A percentile compares a stretch with the other conserved stretches of the same genome.
Conservation (phyloP, 2,888 invertebrate genomes). For the Chrysotoxum bicinctum region DNA sequence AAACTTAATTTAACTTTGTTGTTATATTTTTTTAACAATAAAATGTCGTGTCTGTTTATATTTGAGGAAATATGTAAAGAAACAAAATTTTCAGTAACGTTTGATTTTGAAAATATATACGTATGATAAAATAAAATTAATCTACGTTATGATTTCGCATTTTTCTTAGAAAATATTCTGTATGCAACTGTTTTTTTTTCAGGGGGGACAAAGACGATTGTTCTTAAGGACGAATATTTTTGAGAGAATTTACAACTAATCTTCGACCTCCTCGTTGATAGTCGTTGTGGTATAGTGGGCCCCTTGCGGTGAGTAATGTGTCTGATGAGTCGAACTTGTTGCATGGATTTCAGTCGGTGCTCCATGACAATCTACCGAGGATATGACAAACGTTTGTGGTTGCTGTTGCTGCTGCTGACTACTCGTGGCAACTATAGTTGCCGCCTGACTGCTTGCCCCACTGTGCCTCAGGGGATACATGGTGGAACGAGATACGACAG, state of each 20-base stretch:
- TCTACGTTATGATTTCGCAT: neutral
- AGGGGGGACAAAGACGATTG: neutral
- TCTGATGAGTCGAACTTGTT: conserved; percentile 65
- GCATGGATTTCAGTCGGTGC: conserved; percentile 66
- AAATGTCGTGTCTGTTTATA: neutral
- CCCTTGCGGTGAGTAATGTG: conserved; percentile 53
- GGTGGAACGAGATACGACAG: conserved; percentile 51
- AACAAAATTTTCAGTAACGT: conserved; percentile 18
- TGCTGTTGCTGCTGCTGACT: conserved; percentile 48
- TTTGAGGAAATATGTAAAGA: neutral
- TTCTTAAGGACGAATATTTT: neutral
- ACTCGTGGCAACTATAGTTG: conserved; percentile 55
- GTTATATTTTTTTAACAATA: neutral
- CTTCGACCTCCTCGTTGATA: conserved; percentile 53
- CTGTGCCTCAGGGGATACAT: conserved; percentile 49
- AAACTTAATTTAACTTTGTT: conserved; percentile 5
- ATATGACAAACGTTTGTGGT: conserved; percentile 67
- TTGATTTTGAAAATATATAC: conserved; percentile 20
- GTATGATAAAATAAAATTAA: neutral
- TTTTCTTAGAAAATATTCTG: conserved; percentile 15
- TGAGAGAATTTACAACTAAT: conserved; percentile 45
- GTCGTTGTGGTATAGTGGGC: conserved; percentile 58
- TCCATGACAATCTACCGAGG: conserved; percentile 62
- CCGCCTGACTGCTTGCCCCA: neutral
- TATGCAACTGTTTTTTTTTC: neutral